Evolutionary conservation across 2,888 invertebrate species (phyloP).

Genomic region (Rhagium mordax): DNA sequence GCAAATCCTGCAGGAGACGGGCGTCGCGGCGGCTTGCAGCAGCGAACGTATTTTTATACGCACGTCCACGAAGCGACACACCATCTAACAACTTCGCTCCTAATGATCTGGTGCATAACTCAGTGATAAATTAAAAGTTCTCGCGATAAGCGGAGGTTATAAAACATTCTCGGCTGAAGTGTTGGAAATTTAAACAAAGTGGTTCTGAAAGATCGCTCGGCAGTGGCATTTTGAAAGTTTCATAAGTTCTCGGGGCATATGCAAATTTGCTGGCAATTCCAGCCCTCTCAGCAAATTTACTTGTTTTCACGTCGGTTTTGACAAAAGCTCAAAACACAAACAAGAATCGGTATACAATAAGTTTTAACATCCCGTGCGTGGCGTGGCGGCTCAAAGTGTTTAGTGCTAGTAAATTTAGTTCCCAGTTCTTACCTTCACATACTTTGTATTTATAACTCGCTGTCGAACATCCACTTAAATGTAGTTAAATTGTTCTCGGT

Average conservation of each 20-base stretch:
- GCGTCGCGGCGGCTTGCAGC: slow-evolving; percentile 19
- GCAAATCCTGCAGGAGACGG: slow-evolving; percentile 38
- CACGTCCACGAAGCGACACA: slow-evolving; percentile 1
- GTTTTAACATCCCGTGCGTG: neutral
- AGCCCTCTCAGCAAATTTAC: slow-evolving; percentile 8
- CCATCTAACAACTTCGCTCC: neutral
- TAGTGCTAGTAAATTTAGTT: slow-evolving; percentile 38
- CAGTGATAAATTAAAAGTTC: neutral
- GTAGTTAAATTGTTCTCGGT: slow-evolving; percentile 53
- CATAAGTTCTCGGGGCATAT: neutral
- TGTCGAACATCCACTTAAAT: slow-evolving; percentile 51
- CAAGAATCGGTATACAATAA: neutral
- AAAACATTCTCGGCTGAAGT: neutral
- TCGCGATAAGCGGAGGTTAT: neutral
- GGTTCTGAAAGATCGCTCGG: slow-evolving; percentile 17
- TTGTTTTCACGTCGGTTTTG: neutral
- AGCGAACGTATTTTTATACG: slow-evolving; percentile 11
- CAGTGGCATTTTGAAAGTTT: slow-evolving; percentile 24
- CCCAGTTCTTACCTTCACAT: slow-evolving; percentile 53
- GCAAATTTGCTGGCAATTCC: slow-evolving; percentile 10
- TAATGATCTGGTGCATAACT: neutral
- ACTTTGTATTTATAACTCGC: slow-evolving; percentile 53
- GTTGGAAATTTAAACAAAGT: slow-evolving; percentile 10
- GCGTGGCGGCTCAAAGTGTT: slow-evolving; percentile 13
- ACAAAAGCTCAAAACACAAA: neutral